Evolutionary conservation across 2,888 invertebrate genomes (phyloP).

Genomic region (Hypomecis atomaria): DNA sequence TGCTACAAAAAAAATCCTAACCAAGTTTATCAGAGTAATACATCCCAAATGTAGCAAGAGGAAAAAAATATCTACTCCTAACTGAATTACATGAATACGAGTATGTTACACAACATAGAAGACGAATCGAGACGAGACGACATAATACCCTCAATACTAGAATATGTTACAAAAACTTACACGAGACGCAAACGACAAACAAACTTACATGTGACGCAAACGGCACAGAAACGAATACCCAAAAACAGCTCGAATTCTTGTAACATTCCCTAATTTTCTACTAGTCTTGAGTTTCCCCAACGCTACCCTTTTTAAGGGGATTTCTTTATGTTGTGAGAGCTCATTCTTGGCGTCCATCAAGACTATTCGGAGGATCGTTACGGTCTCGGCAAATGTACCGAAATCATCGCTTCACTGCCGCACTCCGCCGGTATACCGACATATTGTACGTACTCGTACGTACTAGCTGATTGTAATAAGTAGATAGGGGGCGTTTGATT

Average conservation of each 20-base stretch:
- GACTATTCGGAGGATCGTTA: constrained; percentile 87
- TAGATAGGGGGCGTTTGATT: constrained; percentile 64
- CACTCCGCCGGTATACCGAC: constrained; percentile 62
- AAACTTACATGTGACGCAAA: constrained; percentile 27
- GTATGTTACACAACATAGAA: constrained; percentile 27
- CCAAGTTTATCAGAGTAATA: no score
- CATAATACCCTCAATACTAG: constrained; percentile 13
- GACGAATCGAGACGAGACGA: constrained; percentile 16
- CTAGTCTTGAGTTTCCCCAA: constrained; percentile 65
- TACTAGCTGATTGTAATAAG: constrained; percentile 66
- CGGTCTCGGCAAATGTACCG: constrained; percentile 86
- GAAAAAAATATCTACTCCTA: neutral
- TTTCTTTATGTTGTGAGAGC: constrained; percentile 86
- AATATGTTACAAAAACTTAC: constrained; percentile 31
- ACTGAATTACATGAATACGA: constrained; percentile 23
- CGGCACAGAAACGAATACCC: constrained; percentile 24
- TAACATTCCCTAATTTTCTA: constrained; percentile 53
- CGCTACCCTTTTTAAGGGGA: constrained; percentile 85
- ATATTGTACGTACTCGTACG: constrained; percentile 74
- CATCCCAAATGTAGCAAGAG: neutral
- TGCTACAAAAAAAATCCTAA: no score
- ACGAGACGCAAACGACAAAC: constrained; percentile 19
- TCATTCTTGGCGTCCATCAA: constrained; percentile 87
- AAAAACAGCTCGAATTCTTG: constrained; percentile 43
- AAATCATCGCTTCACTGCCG: constrained; percentile 83